These are phyloP conservation scores for Kradibia gibbosae DNA, from an alignment of 1,140 invertebrate genomes.

Conservation along the genomic window DNA sequence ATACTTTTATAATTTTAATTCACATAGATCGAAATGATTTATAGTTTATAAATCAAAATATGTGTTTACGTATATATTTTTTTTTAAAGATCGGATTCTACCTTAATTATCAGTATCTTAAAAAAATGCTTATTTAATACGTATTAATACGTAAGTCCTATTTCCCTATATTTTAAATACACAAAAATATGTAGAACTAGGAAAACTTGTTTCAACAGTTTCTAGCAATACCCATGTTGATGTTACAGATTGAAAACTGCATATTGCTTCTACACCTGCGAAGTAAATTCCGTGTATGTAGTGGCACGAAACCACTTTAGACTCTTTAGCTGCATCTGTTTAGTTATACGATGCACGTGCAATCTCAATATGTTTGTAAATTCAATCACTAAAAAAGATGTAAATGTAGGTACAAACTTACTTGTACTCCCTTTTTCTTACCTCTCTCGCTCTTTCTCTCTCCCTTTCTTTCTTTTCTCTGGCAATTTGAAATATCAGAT, in stretches of 20 bases:
- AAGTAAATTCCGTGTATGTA: background rate
- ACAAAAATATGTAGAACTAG: background rate
- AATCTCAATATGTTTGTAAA: conserved; percentile 55
- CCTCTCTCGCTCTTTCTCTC: background rate
- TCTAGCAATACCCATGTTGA: background rate
- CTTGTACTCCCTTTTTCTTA: background rate
- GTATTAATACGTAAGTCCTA: background rate
- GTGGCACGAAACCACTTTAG: background rate
- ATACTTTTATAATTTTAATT: no score
- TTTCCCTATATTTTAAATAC: background rate
- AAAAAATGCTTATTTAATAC: background rate
- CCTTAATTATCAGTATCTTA: no score
- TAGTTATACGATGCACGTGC: conserved; percentile 31
- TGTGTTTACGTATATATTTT: no score
- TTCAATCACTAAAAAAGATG: conserved; percentile 53
- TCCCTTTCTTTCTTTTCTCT: background rate
- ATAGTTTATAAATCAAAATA: no score
- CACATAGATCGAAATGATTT: no score
- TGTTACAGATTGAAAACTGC: background rate
- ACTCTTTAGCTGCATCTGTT: conserved; percentile 31
- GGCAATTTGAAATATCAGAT: no score
- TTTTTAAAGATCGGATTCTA: no score
- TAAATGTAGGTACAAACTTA: background rate
- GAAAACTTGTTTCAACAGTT: background rate
- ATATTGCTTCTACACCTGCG: background rate